Conservation (phyloP, 23 tunicate genomes). For the Ciona savignyi region DNA sequence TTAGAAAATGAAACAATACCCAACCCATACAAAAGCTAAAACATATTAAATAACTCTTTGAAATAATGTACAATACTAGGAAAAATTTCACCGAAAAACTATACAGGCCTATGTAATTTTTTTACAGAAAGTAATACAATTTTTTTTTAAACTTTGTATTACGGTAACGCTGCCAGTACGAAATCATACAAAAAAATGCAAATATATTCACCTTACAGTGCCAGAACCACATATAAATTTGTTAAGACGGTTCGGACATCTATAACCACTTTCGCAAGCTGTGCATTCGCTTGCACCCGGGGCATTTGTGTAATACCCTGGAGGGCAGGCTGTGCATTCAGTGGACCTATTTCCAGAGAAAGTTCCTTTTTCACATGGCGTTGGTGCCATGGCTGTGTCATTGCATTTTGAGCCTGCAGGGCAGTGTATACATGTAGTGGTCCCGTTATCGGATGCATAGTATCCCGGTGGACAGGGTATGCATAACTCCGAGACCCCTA, state of each 20-base stretch:
- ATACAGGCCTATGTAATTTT: too few species aligned
- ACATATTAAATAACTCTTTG: too few species aligned
- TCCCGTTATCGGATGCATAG: conserved; percentile 9
- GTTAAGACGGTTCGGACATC: conserved; percentile 28
- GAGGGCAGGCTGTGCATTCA: conserved; percentile 34
- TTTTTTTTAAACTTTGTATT: too few species aligned
- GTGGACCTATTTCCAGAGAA: conserved; percentile 24
- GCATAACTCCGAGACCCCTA: conserved; percentile 5
- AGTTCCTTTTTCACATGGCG: conserved; percentile 12
- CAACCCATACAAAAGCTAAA: too few species aligned
- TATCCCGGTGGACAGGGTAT: conserved; percentile 15
- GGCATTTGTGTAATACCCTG: conserved; percentile 34
- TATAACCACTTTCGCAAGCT: conserved; percentile 46
- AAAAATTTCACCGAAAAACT: conserved; percentile 37
- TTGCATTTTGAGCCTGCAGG: conserved; percentile 43
- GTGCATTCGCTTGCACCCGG: conserved; percentile 14
- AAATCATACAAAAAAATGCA: too few species aligned
- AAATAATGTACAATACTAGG: conserved; percentile 50
- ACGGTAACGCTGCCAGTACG: too few species aligned
- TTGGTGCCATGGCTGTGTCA: conserved; percentile 12
- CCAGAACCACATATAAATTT: too few species aligned
- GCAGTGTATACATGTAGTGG: conserved; percentile 20
- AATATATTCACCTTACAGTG: too few species aligned
- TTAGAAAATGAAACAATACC: too few species aligned
- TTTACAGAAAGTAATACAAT: too few species aligned